These are phyloP conservation scores for Dendrolimus pini DNA, from an alignment of 2,888 invertebrate genomes.

Conservation along the genomic window DNA sequence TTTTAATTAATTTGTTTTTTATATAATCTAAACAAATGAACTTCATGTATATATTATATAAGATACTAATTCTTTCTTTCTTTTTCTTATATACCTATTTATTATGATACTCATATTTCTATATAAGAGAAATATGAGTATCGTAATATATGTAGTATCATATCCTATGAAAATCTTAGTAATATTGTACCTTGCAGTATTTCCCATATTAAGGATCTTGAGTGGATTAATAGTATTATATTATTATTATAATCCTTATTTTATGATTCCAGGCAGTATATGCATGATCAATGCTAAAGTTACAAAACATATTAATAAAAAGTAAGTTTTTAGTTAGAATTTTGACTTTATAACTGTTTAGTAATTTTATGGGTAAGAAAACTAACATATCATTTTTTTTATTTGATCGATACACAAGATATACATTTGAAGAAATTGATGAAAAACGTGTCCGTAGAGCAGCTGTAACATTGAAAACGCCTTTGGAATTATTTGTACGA, in stretches of 20 bases:
- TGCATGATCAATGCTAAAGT: constrained; percentile 60
- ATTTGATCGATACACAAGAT: background rate
- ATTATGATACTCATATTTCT: too few species aligned
- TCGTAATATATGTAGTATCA: too few species aligned
- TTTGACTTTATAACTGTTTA: background rate
- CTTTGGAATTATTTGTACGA: constrained; percentile 13
- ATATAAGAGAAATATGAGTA: too few species aligned
- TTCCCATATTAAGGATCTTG: too few species aligned
- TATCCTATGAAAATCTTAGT: too few species aligned
- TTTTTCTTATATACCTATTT: too few species aligned
- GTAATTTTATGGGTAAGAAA: background rate
- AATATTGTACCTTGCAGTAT: too few species aligned
- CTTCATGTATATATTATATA: background rate
- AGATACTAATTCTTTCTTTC: too few species aligned
- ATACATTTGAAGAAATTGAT: too few species aligned
- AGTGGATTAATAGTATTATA: too few species aligned
- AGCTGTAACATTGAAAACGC: too few species aligned
- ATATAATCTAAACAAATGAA: background rate
- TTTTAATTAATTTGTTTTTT: constrained; percentile 36
- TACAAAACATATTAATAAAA: constrained; percentile 46
- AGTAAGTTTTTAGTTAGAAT: constrained; percentile 34
- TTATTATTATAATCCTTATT: background rate
- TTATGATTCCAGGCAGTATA: constrained; percentile 43
- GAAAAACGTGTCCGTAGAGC: too few species aligned
- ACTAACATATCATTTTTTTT: background rate